These are phyloP conservation scores for Sparus aurata DNA, from an alignment of 2,797 vertebrate genomes.

Conservation along the genomic window DNA sequence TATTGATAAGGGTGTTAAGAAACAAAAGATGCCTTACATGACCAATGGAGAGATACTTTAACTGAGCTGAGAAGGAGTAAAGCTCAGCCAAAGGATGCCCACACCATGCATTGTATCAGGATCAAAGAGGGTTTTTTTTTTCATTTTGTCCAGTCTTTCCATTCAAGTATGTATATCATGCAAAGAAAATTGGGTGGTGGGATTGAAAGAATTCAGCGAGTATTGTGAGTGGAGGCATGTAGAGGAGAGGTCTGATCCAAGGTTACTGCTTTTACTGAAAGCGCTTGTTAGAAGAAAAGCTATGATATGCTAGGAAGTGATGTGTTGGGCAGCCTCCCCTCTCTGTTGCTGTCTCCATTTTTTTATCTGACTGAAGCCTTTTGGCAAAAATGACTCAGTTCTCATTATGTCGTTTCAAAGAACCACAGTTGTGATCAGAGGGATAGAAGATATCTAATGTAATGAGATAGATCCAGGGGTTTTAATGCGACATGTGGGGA, in stretches of 20 bases:
- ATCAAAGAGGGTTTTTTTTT: constrained; percentile 71
- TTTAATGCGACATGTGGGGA: constrained; percentile 30
- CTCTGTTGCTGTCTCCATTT: neutral
- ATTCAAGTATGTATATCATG: constrained; percentile 61
- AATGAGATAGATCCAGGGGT: constrained; percentile 27
- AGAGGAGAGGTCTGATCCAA: constrained; percentile 49
- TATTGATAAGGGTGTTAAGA: constrained; percentile 30
- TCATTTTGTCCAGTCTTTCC: constrained; percentile 53
- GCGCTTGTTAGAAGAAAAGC: constrained; percentile 48
- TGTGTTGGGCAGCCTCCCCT: constrained; percentile 37
- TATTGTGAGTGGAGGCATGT: constrained; percentile 37
- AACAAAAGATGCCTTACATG: constrained; percentile 20
- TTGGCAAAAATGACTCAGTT: constrained; percentile 48
- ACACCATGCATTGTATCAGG: constrained; percentile 56
- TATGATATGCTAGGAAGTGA: constrained; percentile 34
- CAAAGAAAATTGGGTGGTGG: constrained; percentile 59
- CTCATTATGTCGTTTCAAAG: constrained; percentile 48
- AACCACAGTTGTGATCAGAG: constrained; percentile 39
- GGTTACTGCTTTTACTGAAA: constrained; percentile 60
- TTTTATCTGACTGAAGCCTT: constrained; percentile 21
- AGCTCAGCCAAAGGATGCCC: constrained; percentile 38
- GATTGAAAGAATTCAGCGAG: constrained; percentile 56
- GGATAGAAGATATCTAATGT: constrained; percentile 6
- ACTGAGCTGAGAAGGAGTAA: constrained; percentile 48
- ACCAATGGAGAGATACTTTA: constrained; percentile 33